These are phyloP conservation scores for Rhopilema esculentum DNA, from an alignment of 30 jellyfish, hydroid and myxozoan species.

Conservation along the genomic window DNA sequence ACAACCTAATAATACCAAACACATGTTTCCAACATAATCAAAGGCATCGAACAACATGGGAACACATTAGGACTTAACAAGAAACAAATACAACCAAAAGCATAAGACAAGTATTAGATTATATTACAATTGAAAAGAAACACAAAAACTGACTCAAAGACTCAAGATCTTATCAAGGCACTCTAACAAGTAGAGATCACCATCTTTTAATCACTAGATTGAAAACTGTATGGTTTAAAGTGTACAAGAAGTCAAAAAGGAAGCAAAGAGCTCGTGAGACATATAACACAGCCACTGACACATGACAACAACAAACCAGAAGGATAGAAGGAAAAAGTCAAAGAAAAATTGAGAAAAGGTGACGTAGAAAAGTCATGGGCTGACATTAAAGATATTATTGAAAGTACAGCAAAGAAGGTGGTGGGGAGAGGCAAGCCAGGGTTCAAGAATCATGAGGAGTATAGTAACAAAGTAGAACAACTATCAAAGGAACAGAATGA, in stretches of 20 bases:
- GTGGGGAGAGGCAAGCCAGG: slow-evolving; percentile 6
- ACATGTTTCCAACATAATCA: no score
- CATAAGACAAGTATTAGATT: not conserved
- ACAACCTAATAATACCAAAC: slow-evolving; percentile 17
- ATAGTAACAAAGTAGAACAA: not conserved
- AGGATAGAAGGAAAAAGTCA: no score
- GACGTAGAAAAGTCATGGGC: not conserved
- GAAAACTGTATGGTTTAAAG: no score
- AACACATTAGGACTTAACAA: not conserved
- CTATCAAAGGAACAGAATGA: not conserved
- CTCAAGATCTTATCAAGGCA: slow-evolving; percentile 10
- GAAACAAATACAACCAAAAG: not conserved
- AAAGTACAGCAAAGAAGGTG: not conserved
- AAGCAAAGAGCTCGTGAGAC: not conserved
- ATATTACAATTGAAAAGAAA: not conserved
- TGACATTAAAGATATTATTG: not conserved
- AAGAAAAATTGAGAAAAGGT: no score
- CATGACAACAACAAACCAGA: no score
- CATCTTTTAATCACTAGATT: no score
- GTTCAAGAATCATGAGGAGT: slow-evolving; percentile 1
- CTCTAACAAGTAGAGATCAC: no score
- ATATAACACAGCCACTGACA: not conserved
- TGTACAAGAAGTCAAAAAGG: not conserved
- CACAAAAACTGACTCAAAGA: slow-evolving; percentile 16
- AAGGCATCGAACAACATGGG: slow-evolving; percentile 30